Base-by-base conservation (phyloP, 2,888 invertebrate species). In the Ferdinandea cuprea region DNA sequence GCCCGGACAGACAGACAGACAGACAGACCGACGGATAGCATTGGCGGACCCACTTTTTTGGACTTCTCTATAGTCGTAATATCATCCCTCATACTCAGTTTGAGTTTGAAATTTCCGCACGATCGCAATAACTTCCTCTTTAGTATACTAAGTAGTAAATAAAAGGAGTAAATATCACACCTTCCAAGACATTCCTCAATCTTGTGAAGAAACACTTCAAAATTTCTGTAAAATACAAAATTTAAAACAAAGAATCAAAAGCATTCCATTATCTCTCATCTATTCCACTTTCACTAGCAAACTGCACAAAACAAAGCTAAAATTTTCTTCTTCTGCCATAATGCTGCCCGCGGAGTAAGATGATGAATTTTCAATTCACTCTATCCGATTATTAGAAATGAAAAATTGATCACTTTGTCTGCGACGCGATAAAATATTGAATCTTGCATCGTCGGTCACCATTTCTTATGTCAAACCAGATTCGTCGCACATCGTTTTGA, bases 401-500 rank as follows among this genome's bases (percentile, higher is more conserved):
- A 81, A 81, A 77, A 81, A 81, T 81, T 81, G 81, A 77, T 81
- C 81, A 81, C 65, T 81, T 81, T 81, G 81, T 81, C 81, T 77
- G 21, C 58, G 56, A 65, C 77, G 77, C 77, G 77, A 81, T 81
- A 81, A 77, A 81, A 81, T 77, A 71, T 59, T 59, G 71, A 58
- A 58, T 50, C 61, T 69, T 11, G 69, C 71, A 52, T 71, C 71
- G 65, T 46, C 19, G 71, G 65, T 54, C 52, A 77, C 65, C n/a
- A 81, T 80, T 61, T 74, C 54, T 52, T 35, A 40, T 46, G 48
- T n/a, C 68, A 56, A 59, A 46, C 44, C 59, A 72, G 68, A 54
- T 56, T 44, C 46, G 42, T 65, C 17, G n/a, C n/a, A n/a, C 44
- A 54, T 40, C 56, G 56, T 56, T 65, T 25, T 73, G 66, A 74